Base-by-base conservation (phyloP, 2,888 invertebrate genomes). In the Emmelina monodactyla region DNA sequence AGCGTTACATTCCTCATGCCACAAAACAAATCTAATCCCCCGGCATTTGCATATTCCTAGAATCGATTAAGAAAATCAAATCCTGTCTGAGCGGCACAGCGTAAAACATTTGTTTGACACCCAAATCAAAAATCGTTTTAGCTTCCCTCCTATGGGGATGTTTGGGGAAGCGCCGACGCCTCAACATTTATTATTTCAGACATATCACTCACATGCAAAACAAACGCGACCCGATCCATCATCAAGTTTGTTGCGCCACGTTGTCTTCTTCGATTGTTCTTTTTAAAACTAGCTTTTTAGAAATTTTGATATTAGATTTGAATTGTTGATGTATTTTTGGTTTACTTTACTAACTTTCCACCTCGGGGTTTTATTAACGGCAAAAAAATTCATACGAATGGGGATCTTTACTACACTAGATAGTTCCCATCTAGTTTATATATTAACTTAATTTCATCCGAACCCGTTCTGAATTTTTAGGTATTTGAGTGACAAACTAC, bases 151-250 rank as follows among this genome's bases (percentile, higher is more conserved):
- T 51, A 46, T 45, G 51, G 61, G 61, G 69, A 63, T 55, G 60
- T 57, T 45, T 54, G 60, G 69, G 68, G 70, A 66, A 63, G 67
- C 70, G 70, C 67, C 75, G 76, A 72, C 76, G 78, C 79, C 76
- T 76, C 75, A 78, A 76, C 78, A 78, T 79, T 79, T 79, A 79
- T 79, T 79, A 79, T 78, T 79, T 76, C 75, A 79, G 78, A 79
- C 78, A 75, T 79, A 79, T 79, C 79, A 78, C 79, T 78, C 78
- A 72, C 78, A 79, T 79, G 79, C 79, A 79, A 79, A 79, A 76
- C 78, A 79, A 78, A 79, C 78, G 78, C 71, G 57, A 71, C 73
- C 76, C 73, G 75, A 79, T 78, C 79, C 76, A 79, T 79, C 78
- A 79, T 70, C 75, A 78, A 78, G 75, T 78, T 78, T 70, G 52